Conservation (phyloP, 1,140 invertebrate species). For the Chironomus tepperi region DNA sequence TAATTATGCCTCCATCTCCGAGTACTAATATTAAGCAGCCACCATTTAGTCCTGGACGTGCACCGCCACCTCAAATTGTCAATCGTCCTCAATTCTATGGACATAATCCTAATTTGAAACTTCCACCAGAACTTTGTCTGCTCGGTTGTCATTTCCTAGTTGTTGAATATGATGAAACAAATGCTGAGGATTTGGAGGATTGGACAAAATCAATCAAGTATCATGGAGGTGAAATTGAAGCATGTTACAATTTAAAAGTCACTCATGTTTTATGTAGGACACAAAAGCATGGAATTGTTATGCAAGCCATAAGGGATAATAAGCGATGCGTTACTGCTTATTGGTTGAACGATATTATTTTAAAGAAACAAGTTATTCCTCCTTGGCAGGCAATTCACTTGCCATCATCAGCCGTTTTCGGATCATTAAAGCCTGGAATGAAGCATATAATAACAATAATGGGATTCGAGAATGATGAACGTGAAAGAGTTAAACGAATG, state of each 20-base stretch:
- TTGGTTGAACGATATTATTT: conserved; percentile 87
- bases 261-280: conserved; percentile 89
- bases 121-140: conserved; percentile 80
- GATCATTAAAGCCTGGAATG: conserved; percentile 50
- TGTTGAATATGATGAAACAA: conserved; percentile 58
- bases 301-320: conserved; percentile 68
- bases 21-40: conserved; percentile 28
- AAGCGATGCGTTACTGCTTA: conserved; percentile 83
- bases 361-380: conserved; percentile 72
- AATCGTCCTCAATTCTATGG: conserved; percentile 68
- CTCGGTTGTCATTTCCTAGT: conserved; percentile 89
- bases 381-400: conserved; percentile 89
- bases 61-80: conserved; percentile 44
- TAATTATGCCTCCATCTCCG: conserved; percentile 29
- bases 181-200: conserved; percentile 49
- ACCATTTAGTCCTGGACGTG: conserved; percentile 34
- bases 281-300: conserved; percentile 78
- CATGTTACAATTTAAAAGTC: conserved; percentile 69
- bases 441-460: conserved; percentile 70
- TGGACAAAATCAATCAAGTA: conserved; percentile 79
- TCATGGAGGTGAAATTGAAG: conserved; percentile 84
- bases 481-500: conserved; percentile 70
- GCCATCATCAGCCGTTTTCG: conserved; percentile 74
- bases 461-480: conserved; percentile 79
- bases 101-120: conserved; percentile 75